A percentile compares a stretch with the other conserved stretches of the same genome.
Evolutionary conservation across 2,888 invertebrate genomes (phyloP).

Genomic region (Deilephila porcellus): DNA sequence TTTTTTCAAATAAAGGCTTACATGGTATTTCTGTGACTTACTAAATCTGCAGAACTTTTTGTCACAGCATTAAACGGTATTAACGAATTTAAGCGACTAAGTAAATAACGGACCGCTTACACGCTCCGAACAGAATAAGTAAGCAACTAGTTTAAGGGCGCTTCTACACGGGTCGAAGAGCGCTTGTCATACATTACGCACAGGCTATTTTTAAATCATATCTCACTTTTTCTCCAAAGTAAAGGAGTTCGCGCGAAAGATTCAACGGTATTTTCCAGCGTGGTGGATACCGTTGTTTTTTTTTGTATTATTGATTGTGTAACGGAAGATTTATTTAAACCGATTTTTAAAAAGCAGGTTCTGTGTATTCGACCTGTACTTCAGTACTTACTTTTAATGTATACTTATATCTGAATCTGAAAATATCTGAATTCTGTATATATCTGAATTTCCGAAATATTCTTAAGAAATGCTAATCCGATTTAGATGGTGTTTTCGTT

Average conservation of each 20-base stretch:
- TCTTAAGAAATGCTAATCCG: too few relatives aligned
- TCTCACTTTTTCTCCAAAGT: constrained; percentile 19
- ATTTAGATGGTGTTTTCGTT: too few relatives aligned
- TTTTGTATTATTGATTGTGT: background rate
- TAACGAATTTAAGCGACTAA: background rate
- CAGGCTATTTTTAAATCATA: constrained; percentile 9
- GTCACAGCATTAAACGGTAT: background rate
- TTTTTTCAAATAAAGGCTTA: too few relatives aligned
- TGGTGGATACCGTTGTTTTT: background rate
- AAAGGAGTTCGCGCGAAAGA: constrained; percentile 2
- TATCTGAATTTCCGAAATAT: too few relatives aligned
- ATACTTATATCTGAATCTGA: too few relatives aligned
- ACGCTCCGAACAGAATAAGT: background rate
- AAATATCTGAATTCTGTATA: too few relatives aligned
- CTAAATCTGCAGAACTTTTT: too few relatives aligned
- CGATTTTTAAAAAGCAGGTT: too few relatives aligned
- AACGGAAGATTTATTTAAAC: too few relatives aligned
- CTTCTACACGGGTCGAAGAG: background rate
- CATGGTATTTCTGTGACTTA: too few relatives aligned
- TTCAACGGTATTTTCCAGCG: background rate
- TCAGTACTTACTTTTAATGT: too few relatives aligned
- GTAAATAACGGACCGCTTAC: background rate
- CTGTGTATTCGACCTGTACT: too few relatives aligned
- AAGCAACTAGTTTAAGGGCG: constrained; percentile 11
- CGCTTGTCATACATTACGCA: constrained; percentile 7